Base-by-base conservation (phyloP, 2,888 invertebrate genomes). In the Phortica magna region DNA sequence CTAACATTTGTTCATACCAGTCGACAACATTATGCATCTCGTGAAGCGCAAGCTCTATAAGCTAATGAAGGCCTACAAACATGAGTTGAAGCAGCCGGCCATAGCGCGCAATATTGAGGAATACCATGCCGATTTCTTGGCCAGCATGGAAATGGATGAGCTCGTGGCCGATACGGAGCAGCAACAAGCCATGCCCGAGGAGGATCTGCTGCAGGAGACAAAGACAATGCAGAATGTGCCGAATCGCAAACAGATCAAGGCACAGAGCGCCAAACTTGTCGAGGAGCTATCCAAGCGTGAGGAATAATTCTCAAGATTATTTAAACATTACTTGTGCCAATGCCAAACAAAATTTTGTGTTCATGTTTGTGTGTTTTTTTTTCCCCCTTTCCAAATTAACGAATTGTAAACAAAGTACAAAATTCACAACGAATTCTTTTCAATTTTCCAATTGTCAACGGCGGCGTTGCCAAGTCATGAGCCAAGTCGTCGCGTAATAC, bases 261-360 rank as follows among this genome's bases (percentile, higher is more conserved):
- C 85, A 6, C 84, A 86, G 43, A 92, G 92, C 81, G 85, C 84
- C 48, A 91, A 90, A 80, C 80, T 90, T 31, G 84, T 92, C 22
- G 92, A 92, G 72, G 89, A 91, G 68, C 80, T 87, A n/a, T 85
- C 88, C 12, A 91, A 91, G 73, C 88, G 85, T 74, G 90, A 91
- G 2, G 91, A 91, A 68, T 61, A 61, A 22, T 17, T 59, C 3
- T 4, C 2, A 48, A 14, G 10, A 14, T 14, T 12, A 48, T 12
- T 48, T 14, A 48, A 4, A 31, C 31, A 48, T 48, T 48, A 12
- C 48, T 48, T 14, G 48, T 31, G n/a, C 5, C 31, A 31, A 31
- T 31, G 31, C 31, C 48, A 48, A 48, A 48, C 48, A 7, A 48
- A 48, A 48, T 48, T 48, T 14, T 9, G 9, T 48, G 14, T 9